These are phyloP conservation scores for Rhagophthalmus giganteus DNA, from an alignment of 2,888 invertebrate species.

Conservation along the genomic window DNA sequence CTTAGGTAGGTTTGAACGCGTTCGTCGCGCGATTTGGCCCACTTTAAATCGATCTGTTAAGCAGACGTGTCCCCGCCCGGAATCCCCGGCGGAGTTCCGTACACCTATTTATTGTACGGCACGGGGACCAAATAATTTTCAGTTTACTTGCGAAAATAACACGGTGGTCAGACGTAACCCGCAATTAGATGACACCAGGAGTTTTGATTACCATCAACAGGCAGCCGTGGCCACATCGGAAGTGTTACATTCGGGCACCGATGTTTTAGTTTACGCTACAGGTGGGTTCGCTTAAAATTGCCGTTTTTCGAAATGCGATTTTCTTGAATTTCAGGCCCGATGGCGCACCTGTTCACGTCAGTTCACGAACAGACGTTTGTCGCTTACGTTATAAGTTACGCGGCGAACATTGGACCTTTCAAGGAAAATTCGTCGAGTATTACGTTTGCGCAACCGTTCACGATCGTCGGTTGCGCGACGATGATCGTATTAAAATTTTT, in stretches of 20 bases:
- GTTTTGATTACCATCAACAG: slow-evolving; percentile 72
- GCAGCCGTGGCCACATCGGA: slow-evolving; percentile 71
- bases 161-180: slow-evolving; percentile 63
- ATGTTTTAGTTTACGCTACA: slow-evolving; percentile 81
- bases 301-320: no score
- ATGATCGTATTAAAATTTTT: no score
- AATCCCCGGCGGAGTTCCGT: background rate
- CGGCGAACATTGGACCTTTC: slow-evolving; percentile 70
- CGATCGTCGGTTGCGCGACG: no score
- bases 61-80: no score
- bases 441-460: no score
- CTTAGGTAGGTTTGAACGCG: no score
- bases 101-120: slow-evolving; percentile 62
- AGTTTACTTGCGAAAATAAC: slow-evolving; percentile 52
- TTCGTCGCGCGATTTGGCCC: no score
- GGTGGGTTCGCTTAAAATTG: no score
- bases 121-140: slow-evolving; percentile 70
- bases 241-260: slow-evolving; percentile 81
- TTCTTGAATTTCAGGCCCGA: slow-evolving; percentile 68
- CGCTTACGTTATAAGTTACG: slow-evolving; percentile 81
- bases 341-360: slow-evolving; percentile 84
- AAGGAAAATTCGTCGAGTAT: no score
- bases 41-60: no score
- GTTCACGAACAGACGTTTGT: slow-evolving; percentile 92
- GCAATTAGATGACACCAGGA: slow-evolving; percentile 61